These are phyloP conservation scores for Nothoprocta perdicaria DNA, from an alignment of 2,113 vertebrate genomes.

Conservation along the genomic window DNA sequence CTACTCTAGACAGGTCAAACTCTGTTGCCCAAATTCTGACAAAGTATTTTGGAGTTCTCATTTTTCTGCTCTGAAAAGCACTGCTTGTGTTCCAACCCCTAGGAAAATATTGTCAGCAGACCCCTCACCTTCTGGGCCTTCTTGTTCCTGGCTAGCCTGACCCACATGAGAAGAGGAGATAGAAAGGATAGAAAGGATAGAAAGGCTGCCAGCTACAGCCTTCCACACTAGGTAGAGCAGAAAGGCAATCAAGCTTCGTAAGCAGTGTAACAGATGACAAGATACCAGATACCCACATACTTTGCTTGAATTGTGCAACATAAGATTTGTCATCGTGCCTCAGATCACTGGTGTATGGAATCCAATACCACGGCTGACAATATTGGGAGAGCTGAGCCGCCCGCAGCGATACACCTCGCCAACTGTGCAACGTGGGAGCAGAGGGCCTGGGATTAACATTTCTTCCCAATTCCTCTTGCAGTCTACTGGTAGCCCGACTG, in stretches of 20 bases:
- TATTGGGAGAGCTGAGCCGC: background rate
- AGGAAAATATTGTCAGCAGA: background rate
- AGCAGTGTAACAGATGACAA: conserved; percentile 59
- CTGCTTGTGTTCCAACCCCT: background rate
- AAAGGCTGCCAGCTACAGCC: conserved; percentile 24
- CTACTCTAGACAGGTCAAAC: background rate
- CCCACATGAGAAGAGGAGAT: background rate
- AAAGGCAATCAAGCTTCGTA: conserved; percentile 49
- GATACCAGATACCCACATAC: conserved; percentile 56
- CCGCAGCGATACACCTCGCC: background rate
- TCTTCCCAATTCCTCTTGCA: conserved; percentile 12
- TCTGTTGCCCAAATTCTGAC: background rate
- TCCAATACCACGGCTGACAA: conserved; percentile 11
- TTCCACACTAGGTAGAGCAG: conserved; percentile 33
- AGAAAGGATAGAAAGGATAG: too few species aligned
- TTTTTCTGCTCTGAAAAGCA: background rate
- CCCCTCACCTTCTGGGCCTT: background rate
- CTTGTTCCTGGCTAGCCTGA: background rate
- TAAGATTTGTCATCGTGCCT: conserved; percentile 55
- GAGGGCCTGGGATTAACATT: conserved; percentile 27
- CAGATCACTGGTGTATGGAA: conserved; percentile 42
- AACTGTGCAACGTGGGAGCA: background rate
- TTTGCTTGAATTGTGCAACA: conserved; percentile 52
- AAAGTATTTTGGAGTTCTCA: background rate
- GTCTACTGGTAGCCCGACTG: conserved; percentile 18